Evolutionary conservation across 2,113 vertebrate genomes (phyloP).

Genomic region (Romanogobio albipinnatus): DNA sequence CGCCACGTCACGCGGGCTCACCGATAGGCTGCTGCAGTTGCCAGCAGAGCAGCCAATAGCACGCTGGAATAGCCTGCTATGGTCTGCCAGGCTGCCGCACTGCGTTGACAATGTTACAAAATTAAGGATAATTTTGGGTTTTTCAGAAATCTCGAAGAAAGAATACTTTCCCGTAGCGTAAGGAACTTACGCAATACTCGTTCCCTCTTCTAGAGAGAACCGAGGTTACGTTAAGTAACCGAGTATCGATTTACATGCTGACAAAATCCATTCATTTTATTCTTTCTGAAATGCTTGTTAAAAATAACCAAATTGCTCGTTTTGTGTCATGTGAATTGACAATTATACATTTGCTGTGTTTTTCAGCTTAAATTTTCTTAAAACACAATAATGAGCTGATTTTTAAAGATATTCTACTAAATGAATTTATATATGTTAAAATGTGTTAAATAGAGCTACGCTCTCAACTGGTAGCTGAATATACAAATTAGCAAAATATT

Average conservation of each 20-base stretch:
- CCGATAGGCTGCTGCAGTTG: too few relatives aligned
- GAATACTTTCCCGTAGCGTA: too few relatives aligned
- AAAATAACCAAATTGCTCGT: not conserved
- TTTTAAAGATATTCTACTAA: not conserved
- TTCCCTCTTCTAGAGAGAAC: too few relatives aligned
- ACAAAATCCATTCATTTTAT: conserved; percentile 58
- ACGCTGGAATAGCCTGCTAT: too few relatives aligned
- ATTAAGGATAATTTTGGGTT: too few relatives aligned
- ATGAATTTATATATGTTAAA: not conserved
- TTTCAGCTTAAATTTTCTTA: not conserved
- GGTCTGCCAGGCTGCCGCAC: too few relatives aligned
- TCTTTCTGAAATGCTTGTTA: not conserved
- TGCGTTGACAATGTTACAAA: too few relatives aligned
- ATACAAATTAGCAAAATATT: not conserved
- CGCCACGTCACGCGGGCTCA: too few relatives aligned
- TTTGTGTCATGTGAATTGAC: not conserved
- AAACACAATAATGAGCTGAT: not conserved
- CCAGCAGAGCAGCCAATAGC: too few relatives aligned
- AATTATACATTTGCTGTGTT: not conserved
- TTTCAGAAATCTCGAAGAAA: too few relatives aligned
- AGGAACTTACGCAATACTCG: too few relatives aligned
- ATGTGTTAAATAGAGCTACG: not conserved
- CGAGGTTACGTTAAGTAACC: too few relatives aligned
- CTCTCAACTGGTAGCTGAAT: not conserved
- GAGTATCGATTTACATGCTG: conserved; percentile 61